Evolutionary conservation across 1,140 invertebrate species (phyloP).

Genomic region (Lordiphosa stackelbergi): DNA sequence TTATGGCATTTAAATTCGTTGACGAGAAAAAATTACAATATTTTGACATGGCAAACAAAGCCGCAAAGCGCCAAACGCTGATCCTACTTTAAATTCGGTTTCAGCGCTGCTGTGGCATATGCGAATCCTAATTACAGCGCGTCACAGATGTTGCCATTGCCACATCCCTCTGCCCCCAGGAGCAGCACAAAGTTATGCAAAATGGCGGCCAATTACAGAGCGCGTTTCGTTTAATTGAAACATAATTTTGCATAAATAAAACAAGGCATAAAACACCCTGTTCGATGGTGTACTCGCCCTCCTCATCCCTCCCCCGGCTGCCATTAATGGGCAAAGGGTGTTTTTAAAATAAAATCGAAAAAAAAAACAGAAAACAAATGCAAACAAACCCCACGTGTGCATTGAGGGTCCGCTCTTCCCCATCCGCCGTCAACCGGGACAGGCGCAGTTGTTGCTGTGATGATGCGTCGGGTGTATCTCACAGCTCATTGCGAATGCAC

Average conservation of each 20-base stretch:
- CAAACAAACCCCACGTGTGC: constrained; percentile 17
- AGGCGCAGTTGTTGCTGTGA: constrained; percentile 26
- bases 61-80: constrained; percentile 46
- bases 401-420: constrained; percentile 41
- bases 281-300: constrained; percentile 33
- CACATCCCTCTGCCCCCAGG: constrained; percentile 5
- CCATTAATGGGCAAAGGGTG: constrained; percentile 59
- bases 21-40: constrained; percentile 60
- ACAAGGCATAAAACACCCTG: constrained; percentile 74
- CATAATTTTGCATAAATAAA: constrained; percentile 77
- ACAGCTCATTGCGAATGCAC: constrained; percentile 75
- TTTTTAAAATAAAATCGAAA: constrained; percentile 24
- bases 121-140: constrained; percentile 62
- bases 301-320: constrained; percentile 5
- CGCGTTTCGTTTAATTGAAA: constrained; percentile 75
- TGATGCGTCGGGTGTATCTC: constrained; percentile 44
- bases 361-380: constrained; percentile 45
- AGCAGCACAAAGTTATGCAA: constrained; percentile 14
- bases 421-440: constrained; percentile 14
- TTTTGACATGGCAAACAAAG: constrained; percentile 68
- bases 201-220: constrained; percentile 65
- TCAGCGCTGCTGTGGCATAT: constrained; percentile 55
- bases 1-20: constrained; percentile 62
- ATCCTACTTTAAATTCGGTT: constrained; percentile 71
- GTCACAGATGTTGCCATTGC: constrained; percentile 61